Evolutionary conservation across 1,140 invertebrate genomes (phyloP).

Genomic region (Drosophila cardini): DNA sequence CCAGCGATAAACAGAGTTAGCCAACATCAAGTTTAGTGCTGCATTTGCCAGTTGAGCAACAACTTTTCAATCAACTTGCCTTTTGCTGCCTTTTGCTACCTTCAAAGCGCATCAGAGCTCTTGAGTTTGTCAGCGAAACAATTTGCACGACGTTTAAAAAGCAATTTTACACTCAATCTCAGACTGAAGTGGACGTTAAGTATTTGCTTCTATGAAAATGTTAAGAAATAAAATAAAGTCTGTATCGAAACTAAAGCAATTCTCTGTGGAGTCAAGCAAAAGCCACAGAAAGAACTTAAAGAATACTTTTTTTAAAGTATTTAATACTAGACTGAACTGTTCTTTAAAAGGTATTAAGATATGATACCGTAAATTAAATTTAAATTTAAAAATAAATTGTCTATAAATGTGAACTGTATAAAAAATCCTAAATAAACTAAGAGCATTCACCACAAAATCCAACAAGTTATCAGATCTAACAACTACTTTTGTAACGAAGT

Average conservation of each 20-base stretch:
- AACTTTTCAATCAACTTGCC: slow-evolving; percentile 74
- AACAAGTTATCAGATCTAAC: too few species aligned
- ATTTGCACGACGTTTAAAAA: slow-evolving; percentile 40
- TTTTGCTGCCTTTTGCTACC: slow-evolving; percentile 38
- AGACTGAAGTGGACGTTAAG: not conserved
- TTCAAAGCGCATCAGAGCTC: slow-evolving; percentile 12
- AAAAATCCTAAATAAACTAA: too few species aligned
- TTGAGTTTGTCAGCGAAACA: slow-evolving; percentile 42
- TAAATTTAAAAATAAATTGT: too few species aligned
- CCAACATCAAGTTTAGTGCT: slow-evolving; percentile 6
- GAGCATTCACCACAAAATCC: too few species aligned
- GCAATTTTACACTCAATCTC: slow-evolving; percentile 37
- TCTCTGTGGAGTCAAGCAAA: not conserved
- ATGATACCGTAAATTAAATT: too few species aligned
- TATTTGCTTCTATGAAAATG: not conserved
- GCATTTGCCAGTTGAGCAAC: slow-evolving; percentile 37
- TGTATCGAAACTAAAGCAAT: not conserved
- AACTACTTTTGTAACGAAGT: too few species aligned
- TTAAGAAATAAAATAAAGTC: not conserved
- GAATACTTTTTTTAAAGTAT: too few species aligned
- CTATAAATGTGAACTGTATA: too few species aligned
- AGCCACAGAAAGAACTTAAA: too few species aligned
- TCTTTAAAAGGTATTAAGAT: too few species aligned
- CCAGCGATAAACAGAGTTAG: slow-evolving; percentile 22
- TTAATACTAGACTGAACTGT: too few species aligned